Evolutionary conservation across 2,888 invertebrate genomes (phyloP), one percentile per base, ranked within the genome.

Genomic region (Drosophila monieri): DNA sequence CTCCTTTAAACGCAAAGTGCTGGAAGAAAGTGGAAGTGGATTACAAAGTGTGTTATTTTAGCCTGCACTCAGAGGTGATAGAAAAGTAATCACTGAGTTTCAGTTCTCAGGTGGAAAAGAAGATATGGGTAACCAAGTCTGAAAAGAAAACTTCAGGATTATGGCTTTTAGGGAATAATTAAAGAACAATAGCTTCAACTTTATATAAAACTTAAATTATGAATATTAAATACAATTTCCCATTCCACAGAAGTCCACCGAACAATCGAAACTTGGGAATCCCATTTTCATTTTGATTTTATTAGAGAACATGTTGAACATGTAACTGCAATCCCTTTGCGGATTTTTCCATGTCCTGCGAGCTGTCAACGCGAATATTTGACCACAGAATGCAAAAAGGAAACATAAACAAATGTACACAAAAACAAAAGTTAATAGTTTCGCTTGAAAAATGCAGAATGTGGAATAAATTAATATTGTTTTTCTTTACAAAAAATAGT

Each of bases 321-420:
- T 61, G 54, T 39, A 51, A 10, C 15, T 25, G 25, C 14, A 52
- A 35, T 55, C 51, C 65, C 78, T 55, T 66, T 73, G 30, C 65
- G 65, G 64, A 60, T 51, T 73, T 73, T 80, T 46, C 67, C 67
- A 61, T 60, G 67, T 58, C 49, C 66, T 48, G 62, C 65, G 25
- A 46, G 30, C 73, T 69, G 70, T 76, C 69, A 74, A 52, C 71
- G 51, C 71, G 73, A 70, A 74, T 74, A 78, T 78, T 85, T 72
- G 68, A 72, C 80, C 87, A 54, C 78, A 74, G 56, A 58, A 64
- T 58, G 35, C 21, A 32, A 44, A 61, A 65, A 43, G 44, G 25
- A 53, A 66, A 41, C 47, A 35, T n/a, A 35, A n/a, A n/a, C 35
- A n/a, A 70, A 54, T 52, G 43, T n/a, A n/a, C n/a, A 41, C 47